Evolutionary conservation across 2,888 invertebrate genomes (phyloP), one percentile per base, ranked within the genome.

Genomic region (Drosophila imparisetae): DNA sequence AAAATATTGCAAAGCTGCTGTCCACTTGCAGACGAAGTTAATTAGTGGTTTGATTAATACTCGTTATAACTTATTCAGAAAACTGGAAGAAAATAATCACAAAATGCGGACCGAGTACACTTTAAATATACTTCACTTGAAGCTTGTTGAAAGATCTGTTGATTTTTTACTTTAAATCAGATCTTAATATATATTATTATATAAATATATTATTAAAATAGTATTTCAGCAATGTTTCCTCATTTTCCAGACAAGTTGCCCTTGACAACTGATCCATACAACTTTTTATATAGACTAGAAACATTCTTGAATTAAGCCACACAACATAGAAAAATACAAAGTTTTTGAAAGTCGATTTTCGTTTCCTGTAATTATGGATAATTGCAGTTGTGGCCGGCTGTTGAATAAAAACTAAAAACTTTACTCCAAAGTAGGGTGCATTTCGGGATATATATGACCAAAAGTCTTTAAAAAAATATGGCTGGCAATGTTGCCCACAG

Each of bases 21-120:
- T 42, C 27, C 21, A 40, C 24, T 63, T 48, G 55, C 55, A 74
- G 71, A 73, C 61, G 79, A 66, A 68, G 73, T 80, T 80, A 61
- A 78, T 77, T 70, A 78, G 71, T 49, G 42, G 66, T 59, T 86
- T 81, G 71, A 72, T 68, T 85, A 71, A 69, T 70, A 59, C 49
- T 13, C 42, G 60, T 24, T 54, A 48, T 60, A 76, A 71, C 66
- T 61, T 61, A 80, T 54, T 66, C 75, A 73, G 58, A 80, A 70
- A 84, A 70, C 67, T 66, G 64, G 77, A 74, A 80, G 62, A 42
- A 76, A 66, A 27, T 38, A 27, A n/a, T 27, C 6, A 54, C 18
- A 15, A 27, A 54, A 48, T 50, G 15, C n/a, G 30, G 34, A 4
- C 27, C 0, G n/a, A 24, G 15, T 18, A 10, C 27, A 72, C n/a